Conservation (phyloP, 2,888 invertebrate genomes). For the Mythimna loreyi region DNA sequence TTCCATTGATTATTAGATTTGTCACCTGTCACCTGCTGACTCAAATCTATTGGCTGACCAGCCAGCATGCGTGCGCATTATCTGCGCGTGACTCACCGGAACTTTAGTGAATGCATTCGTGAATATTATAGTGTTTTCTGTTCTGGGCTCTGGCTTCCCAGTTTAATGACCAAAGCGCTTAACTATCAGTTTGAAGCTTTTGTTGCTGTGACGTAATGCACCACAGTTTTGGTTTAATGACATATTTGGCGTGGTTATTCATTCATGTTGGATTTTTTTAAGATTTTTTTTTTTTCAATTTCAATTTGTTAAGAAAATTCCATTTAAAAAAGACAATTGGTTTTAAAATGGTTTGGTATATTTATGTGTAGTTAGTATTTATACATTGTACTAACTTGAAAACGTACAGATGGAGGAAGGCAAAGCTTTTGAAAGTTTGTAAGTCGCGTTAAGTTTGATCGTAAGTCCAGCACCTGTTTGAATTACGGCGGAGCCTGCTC, state of each 20-base stretch:
- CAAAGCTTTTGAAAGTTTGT: constrained; percentile 33
- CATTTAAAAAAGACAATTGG: neutral
- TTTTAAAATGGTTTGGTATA: neutral
- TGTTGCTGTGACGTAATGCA: constrained; percentile 10
- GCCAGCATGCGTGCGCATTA: constrained; percentile 69
- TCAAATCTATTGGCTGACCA: constrained; percentile 59
- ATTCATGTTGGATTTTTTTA: neutral
- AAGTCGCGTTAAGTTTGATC: constrained; percentile 19
- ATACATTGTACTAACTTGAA: neutral
- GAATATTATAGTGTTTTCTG: constrained; percentile 57
- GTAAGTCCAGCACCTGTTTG: constrained; percentile 56
- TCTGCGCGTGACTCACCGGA: constrained; percentile 78
- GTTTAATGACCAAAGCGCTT: constrained; percentile 59
- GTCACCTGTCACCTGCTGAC: constrained; percentile 64
- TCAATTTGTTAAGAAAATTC: no score
- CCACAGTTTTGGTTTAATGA: constrained; percentile 18
- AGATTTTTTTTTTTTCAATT: no score
- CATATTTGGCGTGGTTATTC: constrained; percentile 17
- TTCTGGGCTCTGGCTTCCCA: constrained; percentile 34
- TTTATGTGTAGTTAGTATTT: neutral
- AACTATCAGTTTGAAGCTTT: constrained; percentile 47
- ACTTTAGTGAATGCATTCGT: constrained; percentile 68
- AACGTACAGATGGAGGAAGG: constrained; percentile 17
- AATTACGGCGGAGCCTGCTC: constrained; percentile 29
- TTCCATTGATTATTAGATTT: constrained; percentile 57